Base-by-base conservation (phyloP, 1,140 invertebrate species). In the Drosophila bipectinata region DNA sequence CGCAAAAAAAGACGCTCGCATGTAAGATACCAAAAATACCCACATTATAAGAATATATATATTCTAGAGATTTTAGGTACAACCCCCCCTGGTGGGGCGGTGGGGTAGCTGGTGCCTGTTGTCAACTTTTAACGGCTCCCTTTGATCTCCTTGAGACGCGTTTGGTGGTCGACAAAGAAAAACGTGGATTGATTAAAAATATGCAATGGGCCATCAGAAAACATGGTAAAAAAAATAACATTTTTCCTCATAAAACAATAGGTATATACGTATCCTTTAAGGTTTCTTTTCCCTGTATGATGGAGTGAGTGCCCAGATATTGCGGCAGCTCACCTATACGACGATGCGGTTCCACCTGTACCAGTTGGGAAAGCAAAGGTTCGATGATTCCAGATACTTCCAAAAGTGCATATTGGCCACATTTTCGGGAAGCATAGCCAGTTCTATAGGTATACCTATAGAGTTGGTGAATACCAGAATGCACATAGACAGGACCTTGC, bases 401-500 rank as follows among this genome's bases (percentile, higher is more conserved):
- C 14, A 78, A 0, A 78, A 63, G 18, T 8, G 75, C 0, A 45
- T 57, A 10, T 56, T 81, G 18, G 82, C 82, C 7, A 71, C 18
- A 15, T 1, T 81, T 18, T 48, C 82, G 2, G 82, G 82, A 0
- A 2, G 69, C 5, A 0, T 66, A 12, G 64, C 82, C 0, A 52
- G 69, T 0, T 0, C 12, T 6, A 62, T 85, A 8, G 82, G 82
- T 0, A 71, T 78, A 12, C 82, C 82, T 21, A 45, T 34, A n/a
- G 82, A 85, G 28, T n/a, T 85, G 61, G 32, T 85, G 5, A 80
- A 85, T 41, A 75, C 69, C 1, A 52, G 82, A 2, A 85, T 85
- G 82, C 82, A 85, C 9, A 56, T 81, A 1, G 71, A 85, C 21
- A 77, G 81, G 0, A 12, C 32, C 0, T 12, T 85, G 0, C 45